A percentile compares a stretch with the other conserved stretches of the same genome.
These are phyloP conservation scores for Amniataba percoides DNA, from an alignment of 2,797 vertebrate species.

Conservation along the genomic window DNA sequence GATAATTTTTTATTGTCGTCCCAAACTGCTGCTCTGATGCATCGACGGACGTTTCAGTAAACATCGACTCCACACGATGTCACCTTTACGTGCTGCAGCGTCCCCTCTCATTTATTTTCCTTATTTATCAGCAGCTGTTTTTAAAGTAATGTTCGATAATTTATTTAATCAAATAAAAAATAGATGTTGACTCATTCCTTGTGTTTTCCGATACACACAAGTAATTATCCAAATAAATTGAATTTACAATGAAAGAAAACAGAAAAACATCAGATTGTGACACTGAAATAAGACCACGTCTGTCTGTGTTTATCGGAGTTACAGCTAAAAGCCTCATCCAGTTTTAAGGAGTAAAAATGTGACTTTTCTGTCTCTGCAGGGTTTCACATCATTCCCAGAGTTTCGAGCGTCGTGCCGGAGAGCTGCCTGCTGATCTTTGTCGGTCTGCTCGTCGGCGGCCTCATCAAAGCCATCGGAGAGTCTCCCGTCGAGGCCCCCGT, in stretches of 20 bases:
- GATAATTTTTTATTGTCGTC: not conserved
- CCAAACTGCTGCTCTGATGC: slow-evolving; percentile 9
- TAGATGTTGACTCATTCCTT: not conserved
- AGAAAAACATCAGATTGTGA: not conserved
- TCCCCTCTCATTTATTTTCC: not conserved
- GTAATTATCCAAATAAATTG: not conserved
- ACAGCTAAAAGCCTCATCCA: too few species aligned
- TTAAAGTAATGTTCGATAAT: not conserved
- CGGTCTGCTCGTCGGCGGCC: slow-evolving; percentile 92
- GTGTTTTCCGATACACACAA: too few species aligned
- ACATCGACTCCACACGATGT: not conserved
- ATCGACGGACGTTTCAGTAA: not conserved
- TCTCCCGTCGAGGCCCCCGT: slow-evolving; percentile 78
- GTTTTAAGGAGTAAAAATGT: not conserved
- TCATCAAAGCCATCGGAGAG: slow-evolving; percentile 90
- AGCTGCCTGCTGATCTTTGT: slow-evolving; percentile 96
- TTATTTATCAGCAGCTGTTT: too few species aligned
- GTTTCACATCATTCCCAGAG: slow-evolving; percentile 92
- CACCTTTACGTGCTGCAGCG: not conserved
- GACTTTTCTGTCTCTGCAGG: slow-evolving; percentile 76
- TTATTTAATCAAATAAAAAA: not conserved
- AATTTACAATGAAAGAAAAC: not conserved
- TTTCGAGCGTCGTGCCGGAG: slow-evolving; percentile 92
- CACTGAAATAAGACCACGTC: too few species aligned
- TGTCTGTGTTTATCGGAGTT: too few species aligned